Evolutionary conservation across 2,888 invertebrate species (phyloP).

Genomic region (Apamea anceps): DNA sequence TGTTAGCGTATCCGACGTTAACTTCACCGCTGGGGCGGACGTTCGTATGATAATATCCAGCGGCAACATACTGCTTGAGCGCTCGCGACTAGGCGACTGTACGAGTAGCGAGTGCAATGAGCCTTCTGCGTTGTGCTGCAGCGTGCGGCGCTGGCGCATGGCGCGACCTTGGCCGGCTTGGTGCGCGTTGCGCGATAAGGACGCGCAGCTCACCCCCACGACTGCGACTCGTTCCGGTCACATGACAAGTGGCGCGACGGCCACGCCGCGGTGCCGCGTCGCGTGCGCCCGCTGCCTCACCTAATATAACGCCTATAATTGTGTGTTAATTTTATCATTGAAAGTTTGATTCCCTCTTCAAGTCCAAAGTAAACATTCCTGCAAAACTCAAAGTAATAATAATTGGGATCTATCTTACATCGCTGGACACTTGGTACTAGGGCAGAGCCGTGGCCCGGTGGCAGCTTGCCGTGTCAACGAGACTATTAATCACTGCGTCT

Average conservation of each 20-base stretch:
- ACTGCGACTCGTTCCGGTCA: conserved; percentile 37
- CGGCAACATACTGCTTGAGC: not conserved
- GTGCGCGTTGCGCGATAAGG: conserved; percentile 8
- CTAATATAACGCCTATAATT: too few species aligned
- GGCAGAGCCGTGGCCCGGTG: not conserved
- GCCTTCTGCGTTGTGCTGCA: not conserved
- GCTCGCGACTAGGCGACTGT: not conserved
- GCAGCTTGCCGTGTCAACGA: not conserved
- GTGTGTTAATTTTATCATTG: too few species aligned
- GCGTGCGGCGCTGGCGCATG: not conserved
- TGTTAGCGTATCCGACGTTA: not conserved
- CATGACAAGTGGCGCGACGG: conserved; percentile 18
- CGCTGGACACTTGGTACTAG: not conserved
- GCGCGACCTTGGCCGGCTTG: conserved; percentile 12
- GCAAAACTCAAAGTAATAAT: not conserved
- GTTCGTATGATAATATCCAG: not conserved
- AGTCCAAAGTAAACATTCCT: not conserved
- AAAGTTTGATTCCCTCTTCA: too few species aligned
- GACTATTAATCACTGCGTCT: conserved; percentile 1
- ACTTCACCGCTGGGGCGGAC: not conserved
- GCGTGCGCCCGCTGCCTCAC: not conserved
- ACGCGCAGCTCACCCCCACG: conserved; percentile 35
- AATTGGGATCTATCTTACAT: not conserved
- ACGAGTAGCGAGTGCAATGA: not conserved
- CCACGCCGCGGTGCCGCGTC: not conserved